Percentiles rank a stretch among this genome's conserved stretches.
These are phyloP conservation scores for Hippoglossus hippoglossus DNA, from an alignment of 2,797 vertebrate genomes.

Conservation along the genomic window DNA sequence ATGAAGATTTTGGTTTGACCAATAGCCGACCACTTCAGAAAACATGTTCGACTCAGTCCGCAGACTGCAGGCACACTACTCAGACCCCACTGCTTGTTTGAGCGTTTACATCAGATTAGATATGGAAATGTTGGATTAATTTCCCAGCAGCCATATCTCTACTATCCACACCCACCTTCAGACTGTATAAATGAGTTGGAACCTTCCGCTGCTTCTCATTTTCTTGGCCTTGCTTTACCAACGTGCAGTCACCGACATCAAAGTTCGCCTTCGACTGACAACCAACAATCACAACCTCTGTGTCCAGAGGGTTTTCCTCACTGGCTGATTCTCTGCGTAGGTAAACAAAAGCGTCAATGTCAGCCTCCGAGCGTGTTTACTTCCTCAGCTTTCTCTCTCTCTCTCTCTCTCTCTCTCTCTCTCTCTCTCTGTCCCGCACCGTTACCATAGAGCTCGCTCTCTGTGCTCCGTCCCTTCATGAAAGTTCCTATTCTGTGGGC, in stretches of 20 bases:
- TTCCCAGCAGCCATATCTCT: neutral
- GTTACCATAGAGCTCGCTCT: constrained; percentile 52
- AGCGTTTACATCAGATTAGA: neutral
- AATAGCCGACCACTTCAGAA: too few relatives aligned
- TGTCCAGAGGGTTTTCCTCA: constrained; percentile 38
- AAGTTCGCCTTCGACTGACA: constrained; percentile 10
- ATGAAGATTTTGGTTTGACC: too few relatives aligned
- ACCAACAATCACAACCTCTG: constrained; percentile 53
- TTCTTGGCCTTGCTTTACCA: constrained; percentile 27
- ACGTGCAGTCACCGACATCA: constrained; percentile 28
- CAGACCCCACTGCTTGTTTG: too few relatives aligned
- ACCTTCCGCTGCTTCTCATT: constrained; percentile 38
- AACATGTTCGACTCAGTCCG: too few relatives aligned
- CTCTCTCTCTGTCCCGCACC: constrained; percentile 43
- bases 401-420: too few relatives aligned
- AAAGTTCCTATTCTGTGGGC: constrained; percentile 80
- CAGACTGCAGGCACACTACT: too few relatives aligned
- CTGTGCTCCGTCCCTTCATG: constrained; percentile 71
- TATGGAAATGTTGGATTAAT: neutral
- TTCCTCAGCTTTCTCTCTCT: constrained; percentile 54
- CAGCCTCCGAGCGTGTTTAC: constrained; percentile 64
- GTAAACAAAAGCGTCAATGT: constrained; percentile 74
- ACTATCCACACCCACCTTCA: neutral
- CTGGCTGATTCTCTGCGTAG: constrained; percentile 54
- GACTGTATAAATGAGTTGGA: neutral